phyloP scores from a whole-genome alignment of 64 coral and sea anemone species.

The Actinia equina region DNA sequence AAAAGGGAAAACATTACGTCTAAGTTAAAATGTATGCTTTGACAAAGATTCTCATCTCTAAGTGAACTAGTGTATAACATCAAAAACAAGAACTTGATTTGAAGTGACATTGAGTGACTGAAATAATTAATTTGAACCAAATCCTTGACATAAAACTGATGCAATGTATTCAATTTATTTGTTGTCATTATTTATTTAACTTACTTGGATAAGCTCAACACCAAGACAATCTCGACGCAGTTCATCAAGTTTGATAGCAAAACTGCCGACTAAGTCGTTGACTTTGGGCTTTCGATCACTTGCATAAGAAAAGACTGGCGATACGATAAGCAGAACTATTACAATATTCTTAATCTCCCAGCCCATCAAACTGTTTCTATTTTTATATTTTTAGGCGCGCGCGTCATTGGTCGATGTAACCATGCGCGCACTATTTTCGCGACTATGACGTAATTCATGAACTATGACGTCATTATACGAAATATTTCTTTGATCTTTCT shows the following conservation, averaged over 20 bases:
- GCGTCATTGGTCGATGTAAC: not conserved
- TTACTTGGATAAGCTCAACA: conserved; percentile 21
- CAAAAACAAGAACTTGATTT: too few species aligned
- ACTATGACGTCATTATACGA: not conserved
- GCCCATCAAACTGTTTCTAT: not conserved
- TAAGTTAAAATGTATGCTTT: too few species aligned
- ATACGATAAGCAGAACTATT: not conserved
- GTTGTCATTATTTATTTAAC: not conserved
- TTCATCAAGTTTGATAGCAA: not conserved
- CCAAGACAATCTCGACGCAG: conserved; percentile 12
- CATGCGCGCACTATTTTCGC: not conserved
- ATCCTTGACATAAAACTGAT: too few species aligned
- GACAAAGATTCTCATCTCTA: too few species aligned
- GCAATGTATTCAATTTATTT: too few species aligned
- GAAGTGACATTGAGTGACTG: too few species aligned
- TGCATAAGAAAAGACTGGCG: not conserved
- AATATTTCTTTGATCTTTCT: not conserved
- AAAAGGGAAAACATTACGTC: too few species aligned
- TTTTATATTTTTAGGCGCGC: not conserved
- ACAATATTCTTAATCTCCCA: not conserved
- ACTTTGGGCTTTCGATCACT: not conserved
- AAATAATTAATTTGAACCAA: too few species aligned
- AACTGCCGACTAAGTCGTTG: not conserved
- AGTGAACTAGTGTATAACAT: too few species aligned
- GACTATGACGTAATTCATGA: not conserved